These are phyloP conservation scores for Flexamia atlantica DNA, from an alignment of 2,888 invertebrate genomes.

Conservation along the genomic window DNA sequence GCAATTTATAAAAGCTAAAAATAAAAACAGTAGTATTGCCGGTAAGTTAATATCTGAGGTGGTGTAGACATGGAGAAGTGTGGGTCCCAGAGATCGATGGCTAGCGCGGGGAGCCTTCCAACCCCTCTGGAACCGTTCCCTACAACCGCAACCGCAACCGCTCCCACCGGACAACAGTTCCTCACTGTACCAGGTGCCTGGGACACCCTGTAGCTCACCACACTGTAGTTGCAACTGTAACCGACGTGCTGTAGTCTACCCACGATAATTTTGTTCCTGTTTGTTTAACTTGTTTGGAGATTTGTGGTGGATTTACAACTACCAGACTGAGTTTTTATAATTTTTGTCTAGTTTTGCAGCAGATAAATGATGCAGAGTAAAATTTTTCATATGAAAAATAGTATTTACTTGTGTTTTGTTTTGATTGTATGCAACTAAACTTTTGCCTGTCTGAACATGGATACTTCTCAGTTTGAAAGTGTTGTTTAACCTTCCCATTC, in stretches of 20 bases:
- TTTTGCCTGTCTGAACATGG: too few relatives aligned
- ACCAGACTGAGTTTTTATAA: slow-evolving; percentile 16
- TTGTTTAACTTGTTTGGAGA: neutral
- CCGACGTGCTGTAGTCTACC: neutral
- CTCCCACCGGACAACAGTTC: slow-evolving; percentile 74
- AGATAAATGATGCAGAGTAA: too few relatives aligned
- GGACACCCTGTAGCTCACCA: neutral
- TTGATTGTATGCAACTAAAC: too few relatives aligned
- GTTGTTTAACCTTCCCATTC: too few relatives aligned
- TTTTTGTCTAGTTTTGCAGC: too few relatives aligned
- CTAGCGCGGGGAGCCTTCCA: slow-evolving; percentile 57
- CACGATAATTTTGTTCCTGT: neutral
- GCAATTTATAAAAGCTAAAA: too few relatives aligned
- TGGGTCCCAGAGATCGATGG: slow-evolving; percentile 4
- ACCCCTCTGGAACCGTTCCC: slow-evolving; percentile 49
- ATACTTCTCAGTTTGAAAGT: too few relatives aligned
- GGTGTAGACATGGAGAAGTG: slow-evolving; percentile 41
- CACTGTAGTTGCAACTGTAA: slow-evolving; percentile 4
- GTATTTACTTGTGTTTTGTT: too few relatives aligned
- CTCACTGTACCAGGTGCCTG: slow-evolving; percentile 75
- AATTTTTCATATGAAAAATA: too few relatives aligned
- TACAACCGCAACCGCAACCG: slow-evolving; percentile 70
- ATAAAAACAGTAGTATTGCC: neutral
- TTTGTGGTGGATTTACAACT: slow-evolving; percentile 29
- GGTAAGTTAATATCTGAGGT: neutral